Percentiles rank a stretch among this genome's conserved stretches.
phyloP scores from a whole-genome alignment of 2,113 vertebrate species.

The Passerina amoena region DNA sequence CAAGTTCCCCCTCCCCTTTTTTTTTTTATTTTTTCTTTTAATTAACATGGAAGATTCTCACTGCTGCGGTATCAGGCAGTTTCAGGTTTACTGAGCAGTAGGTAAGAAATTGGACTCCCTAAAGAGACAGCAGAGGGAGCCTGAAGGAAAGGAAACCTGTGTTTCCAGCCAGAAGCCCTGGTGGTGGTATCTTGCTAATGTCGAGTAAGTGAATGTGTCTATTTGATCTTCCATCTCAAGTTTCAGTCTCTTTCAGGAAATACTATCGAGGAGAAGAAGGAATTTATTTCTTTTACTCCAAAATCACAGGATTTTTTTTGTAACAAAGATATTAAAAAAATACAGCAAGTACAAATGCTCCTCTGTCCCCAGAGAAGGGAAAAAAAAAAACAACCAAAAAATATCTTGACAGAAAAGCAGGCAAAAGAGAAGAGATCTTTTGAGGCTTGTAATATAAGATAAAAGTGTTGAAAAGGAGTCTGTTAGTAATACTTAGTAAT shows the following conservation, averaged over 20 bases:
- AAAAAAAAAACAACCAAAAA: no score
- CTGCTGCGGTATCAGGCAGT: background rate
- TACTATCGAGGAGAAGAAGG: background rate
- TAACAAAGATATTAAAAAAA: background rate
- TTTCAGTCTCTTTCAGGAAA: background rate
- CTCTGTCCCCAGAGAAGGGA: background rate
- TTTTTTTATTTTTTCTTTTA: background rate
- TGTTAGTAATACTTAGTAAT: background rate
- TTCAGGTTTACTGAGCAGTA: background rate
- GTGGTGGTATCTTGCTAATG: background rate
- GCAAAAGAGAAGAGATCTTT: background rate
- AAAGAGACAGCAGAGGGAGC: conserved; percentile 29
- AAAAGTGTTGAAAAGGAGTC: background rate
- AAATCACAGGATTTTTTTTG: background rate
- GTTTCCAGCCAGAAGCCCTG: background rate
- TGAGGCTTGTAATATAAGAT: background rate
- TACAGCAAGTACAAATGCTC: background rate
- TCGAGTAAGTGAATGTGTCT: background rate
- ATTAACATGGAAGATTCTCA: background rate
- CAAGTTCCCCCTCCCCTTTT: background rate
- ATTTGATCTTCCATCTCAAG: background rate
- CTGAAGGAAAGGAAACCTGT: background rate
- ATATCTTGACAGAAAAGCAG: background rate
- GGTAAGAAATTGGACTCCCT: background rate
- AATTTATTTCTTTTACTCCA: background rate